These are phyloP conservation scores for Cryptocephalus moraei DNA, from an alignment of 2,888 invertebrate genomes.

Conservation along the genomic window DNA sequence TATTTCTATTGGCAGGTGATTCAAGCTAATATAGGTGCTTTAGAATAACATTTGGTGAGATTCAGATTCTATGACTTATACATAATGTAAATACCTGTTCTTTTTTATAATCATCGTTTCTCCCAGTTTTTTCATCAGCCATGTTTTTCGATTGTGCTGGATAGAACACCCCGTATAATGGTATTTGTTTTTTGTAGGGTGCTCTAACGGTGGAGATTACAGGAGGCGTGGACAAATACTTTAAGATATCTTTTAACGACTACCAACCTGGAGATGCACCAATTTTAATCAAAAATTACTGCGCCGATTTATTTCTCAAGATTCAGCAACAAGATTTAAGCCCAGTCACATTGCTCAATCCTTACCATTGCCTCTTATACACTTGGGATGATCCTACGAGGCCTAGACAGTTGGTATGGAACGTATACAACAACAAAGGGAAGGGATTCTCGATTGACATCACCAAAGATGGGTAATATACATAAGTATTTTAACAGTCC, in stretches of 20 bases:
- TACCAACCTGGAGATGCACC: conserved; percentile 72
- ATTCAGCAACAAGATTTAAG: conserved; percentile 55
- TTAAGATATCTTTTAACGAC: conserved; percentile 63
- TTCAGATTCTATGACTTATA: too few species aligned
- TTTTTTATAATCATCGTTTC: too few species aligned
- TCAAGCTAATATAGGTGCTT: too few species aligned
- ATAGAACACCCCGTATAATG: too few species aligned
- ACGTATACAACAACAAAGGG: conserved; percentile 69
- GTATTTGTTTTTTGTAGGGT: conserved; percentile 38
- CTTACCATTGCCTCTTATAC: conserved; percentile 64
- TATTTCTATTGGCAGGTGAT: too few species aligned
- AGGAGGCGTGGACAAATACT: conserved; percentile 64
- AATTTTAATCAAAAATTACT: conserved; percentile 73
- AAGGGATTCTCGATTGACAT: conserved; percentile 65
- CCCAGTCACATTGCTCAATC: conserved; percentile 64
- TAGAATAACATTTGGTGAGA: too few species aligned
- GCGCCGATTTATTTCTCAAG: conserved; percentile 70
- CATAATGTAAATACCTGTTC: too few species aligned
- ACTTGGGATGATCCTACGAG: conserved; percentile 80
- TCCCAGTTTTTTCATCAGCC: too few species aligned
- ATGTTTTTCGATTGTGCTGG: too few species aligned
- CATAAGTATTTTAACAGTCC: too few species aligned
- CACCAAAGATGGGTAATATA: conserved; percentile 50
- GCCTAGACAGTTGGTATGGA: conserved; percentile 65
- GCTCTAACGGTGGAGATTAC: conserved; percentile 61